Evolutionary conservation across 1,140 invertebrate genomes (phyloP), one percentile per base, ranked within the genome.

Genomic region (Heterodera schachtii): DNA sequence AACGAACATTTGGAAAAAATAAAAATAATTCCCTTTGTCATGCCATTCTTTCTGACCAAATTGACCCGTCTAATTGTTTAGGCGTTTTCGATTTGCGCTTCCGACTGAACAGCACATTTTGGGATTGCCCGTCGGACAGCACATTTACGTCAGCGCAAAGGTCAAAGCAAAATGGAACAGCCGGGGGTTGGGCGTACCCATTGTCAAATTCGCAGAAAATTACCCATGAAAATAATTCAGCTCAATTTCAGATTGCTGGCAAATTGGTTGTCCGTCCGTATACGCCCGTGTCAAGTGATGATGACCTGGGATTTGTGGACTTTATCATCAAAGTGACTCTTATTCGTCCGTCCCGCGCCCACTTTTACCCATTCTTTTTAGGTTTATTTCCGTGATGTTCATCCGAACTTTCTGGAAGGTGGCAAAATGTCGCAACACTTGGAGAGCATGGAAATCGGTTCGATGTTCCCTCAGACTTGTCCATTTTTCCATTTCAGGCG

Each of bases 321-420:
- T 92, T 99, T 66, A 94, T 99, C 82, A 93, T 99, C 78, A 99
- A 99, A 93, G 96, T 96, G 91, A 19, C 44, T 64, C 46, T 11
- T 31, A n/a, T n/a, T 73, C 7, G 31, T 9, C n/a, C 31, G 41
- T 71, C 19, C 31, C 31, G 19, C 21, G n/a, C 11, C 9, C 16
- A 41, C 83, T 84, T 80, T 11, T 8, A 7, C 69, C 83, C 87
- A 90, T 11, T 89, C 69, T 83, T 87, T 90, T 11, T 89, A 96
- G 95, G 94, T 98, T 0, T 99, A 99, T 90, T 96, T 96, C 90
- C 96, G 95, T 92, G 94, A 96, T 92, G 93, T 94, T 2, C 95
- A 99, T 91, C 96, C 96, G 0, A 97, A 97, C 91, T 99, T 98
- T 90, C 97, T 96, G 0, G 95, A 97, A 44, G 98, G 97, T 83